Percentiles rank a stretch among this genome's conserved stretches.
Evolutionary conservation across 2,888 invertebrate species (phyloP).

Genomic region (Lasioglossum villosulum): DNA sequence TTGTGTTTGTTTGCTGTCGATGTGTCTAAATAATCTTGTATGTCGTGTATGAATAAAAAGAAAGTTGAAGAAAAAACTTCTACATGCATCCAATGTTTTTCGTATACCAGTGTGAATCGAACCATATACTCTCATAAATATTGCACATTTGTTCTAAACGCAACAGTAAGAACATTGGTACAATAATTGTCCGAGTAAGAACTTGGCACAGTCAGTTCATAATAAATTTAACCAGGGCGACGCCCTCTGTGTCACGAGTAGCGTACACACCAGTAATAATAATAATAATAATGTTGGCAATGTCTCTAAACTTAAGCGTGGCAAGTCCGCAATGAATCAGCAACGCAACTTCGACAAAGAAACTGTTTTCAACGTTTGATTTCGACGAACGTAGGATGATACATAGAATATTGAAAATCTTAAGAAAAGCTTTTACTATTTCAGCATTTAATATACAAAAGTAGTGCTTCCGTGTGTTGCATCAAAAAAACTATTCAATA

Average conservation of each 20-base stretch:
- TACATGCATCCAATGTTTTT: too few relatives aligned
- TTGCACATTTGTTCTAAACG: not conserved
- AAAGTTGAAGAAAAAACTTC: too few relatives aligned
- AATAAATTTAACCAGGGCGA: not conserved
- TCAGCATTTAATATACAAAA: not conserved
- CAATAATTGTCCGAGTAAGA: not conserved
- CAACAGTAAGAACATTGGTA: not conserved
- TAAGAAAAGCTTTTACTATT: not conserved
- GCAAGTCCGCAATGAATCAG: not conserved
- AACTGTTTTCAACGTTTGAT: not conserved
- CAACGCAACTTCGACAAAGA: not conserved
- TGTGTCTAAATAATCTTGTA: not conserved
- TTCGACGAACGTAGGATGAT: not conserved
- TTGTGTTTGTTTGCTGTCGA: too few relatives aligned
- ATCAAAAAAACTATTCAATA: not conserved
- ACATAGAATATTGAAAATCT: not conserved
- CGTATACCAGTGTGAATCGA: too few relatives aligned
- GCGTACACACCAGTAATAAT: constrained; percentile 5
- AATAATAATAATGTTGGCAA: constrained; percentile 1
- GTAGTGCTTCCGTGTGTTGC: not conserved
- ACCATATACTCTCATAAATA: not conserved
- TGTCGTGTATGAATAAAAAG: too few relatives aligned
- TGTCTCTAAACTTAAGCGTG: not conserved
- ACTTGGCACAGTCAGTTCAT: not conserved
- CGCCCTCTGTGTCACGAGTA: not conserved